Conservation (phyloP, 1,140 invertebrate genomes). For the Drosophila setifemur region DNA sequence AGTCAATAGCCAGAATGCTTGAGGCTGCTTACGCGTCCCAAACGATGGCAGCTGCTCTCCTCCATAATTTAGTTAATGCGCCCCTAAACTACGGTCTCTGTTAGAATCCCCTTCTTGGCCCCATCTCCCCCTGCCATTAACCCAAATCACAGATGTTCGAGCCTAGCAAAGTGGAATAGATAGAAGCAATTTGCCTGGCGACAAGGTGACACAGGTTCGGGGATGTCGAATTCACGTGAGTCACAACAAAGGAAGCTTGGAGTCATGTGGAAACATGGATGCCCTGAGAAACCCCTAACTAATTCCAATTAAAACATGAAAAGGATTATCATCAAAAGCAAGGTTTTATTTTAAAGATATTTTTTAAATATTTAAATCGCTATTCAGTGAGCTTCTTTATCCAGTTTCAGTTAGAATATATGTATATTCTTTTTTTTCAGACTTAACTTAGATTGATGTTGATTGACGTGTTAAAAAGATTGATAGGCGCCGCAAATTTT, state of each 20-base stretch:
- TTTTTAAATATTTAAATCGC: background rate
- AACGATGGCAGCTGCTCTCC: constrained; percentile 25
- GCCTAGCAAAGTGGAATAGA: constrained; percentile 34
- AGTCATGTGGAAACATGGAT: background rate
- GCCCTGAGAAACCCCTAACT: too few species aligned
- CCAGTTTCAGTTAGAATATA: too few species aligned
- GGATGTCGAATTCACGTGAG: constrained; percentile 3
- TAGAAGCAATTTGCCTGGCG: constrained; percentile 49
- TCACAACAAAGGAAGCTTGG: constrained; percentile 3
- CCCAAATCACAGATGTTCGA: constrained; percentile 23
- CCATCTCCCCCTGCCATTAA: too few species aligned
- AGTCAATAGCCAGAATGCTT: constrained; percentile 59
- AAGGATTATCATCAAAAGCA: background rate
- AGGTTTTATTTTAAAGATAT: background rate
- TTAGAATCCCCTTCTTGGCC: background rate
- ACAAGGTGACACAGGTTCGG: constrained; percentile 39
- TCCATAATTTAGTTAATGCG: constrained; percentile 46
- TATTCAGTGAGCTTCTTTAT: too few species aligned
- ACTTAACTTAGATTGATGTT: too few species aligned
- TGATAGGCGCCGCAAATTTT: background rate
- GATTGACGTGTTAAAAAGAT: too few species aligned
- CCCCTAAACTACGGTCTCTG: constrained; percentile 21
- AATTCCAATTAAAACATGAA: constrained; percentile 1
- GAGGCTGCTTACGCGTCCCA: constrained; percentile 24
- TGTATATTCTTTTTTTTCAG: too few species aligned